Evolutionary conservation across 30 jellyfish, hydroid and myxozoan genomes (phyloP).

Genomic region (Hydra vulgaris): DNA sequence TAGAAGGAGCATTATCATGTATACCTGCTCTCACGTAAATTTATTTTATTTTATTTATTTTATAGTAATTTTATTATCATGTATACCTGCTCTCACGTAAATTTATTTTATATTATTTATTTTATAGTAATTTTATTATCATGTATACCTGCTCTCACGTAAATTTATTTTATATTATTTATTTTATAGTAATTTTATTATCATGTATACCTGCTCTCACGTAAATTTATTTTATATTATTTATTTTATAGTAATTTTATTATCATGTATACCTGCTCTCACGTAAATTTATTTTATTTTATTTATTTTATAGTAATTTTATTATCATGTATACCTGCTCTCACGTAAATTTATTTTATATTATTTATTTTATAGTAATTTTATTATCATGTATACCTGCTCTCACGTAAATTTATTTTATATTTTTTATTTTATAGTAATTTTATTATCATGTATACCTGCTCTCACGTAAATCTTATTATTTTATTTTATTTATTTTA

Average conservation of each 20-base stretch:
- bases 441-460: too few relatives aligned
- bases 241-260: not conserved
- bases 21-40: constrained; percentile 39
- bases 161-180: not conserved
- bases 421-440: too few relatives aligned
- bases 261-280: too few relatives aligned
- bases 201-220: constrained; percentile 21
- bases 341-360: too few relatives aligned
- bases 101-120: not conserved
- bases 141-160: constrained; percentile 37
- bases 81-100: constrained; percentile 38
- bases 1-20: constrained; percentile 34
- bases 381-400: too few relatives aligned
- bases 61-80: not conserved
- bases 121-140: not conserved
- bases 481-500: too few relatives aligned
- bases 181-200: not conserved
- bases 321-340: too few relatives aligned
- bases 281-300: too few relatives aligned
- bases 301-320: too few relatives aligned
- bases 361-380: too few relatives aligned
- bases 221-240: constrained; percentile 17
- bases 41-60: not conserved
- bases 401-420: too few relatives aligned
- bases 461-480: too few relatives aligned